Evolutionary conservation across 2,888 invertebrate genomes (phyloP), one percentile per base, ranked within the genome.

Genomic region (Limnephilus auricula): DNA sequence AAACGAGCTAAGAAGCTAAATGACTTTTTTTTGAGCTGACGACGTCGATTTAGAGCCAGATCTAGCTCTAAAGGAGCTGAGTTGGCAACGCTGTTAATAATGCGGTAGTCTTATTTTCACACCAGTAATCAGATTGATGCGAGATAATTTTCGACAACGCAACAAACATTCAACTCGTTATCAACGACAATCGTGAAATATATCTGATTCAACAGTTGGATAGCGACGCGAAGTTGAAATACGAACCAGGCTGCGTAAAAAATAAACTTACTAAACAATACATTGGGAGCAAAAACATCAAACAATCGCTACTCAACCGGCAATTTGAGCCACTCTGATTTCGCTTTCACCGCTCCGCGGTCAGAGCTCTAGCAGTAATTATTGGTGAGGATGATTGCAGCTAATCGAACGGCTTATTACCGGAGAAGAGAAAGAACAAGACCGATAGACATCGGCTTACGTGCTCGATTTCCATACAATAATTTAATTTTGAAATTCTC

Each of bases 251-350:
- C 45, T 32, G 45, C 45, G 50, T 65, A 40, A 88, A 90, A 90
- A 90, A 78, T 82, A 34, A 79, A 45, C 50, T 90, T 84, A 80
- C 90, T 84, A 90, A 89, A 90, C 92, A 92, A 92, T 92, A 50
- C 91, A 90, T 82, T 84, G 79, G 85, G 65, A 86, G 85, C 65
- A 45, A 89, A 91, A 92, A 32, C 87, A 10, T 79, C 90, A 79
- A 88, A 87, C 91, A 88, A 92, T 91, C 88, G 90, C 91, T 86
- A 85, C 79, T 92, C 92, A 87, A 91, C 87, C 92, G 92, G 92
- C 87, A 92, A 92, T 91, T 92, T 87, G 84, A 90, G 78, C 92
- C 90, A 86, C 88, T 88, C 79, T 32, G 89, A 90, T 92, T 92
- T 92, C 91, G 91, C 92, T 92, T 92, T 92, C 92, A 92, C 92